These are phyloP conservation scores for Halictus quadricinctus DNA, from an alignment of 2,888 invertebrate genomes.

Conservation along the genomic window DNA sequence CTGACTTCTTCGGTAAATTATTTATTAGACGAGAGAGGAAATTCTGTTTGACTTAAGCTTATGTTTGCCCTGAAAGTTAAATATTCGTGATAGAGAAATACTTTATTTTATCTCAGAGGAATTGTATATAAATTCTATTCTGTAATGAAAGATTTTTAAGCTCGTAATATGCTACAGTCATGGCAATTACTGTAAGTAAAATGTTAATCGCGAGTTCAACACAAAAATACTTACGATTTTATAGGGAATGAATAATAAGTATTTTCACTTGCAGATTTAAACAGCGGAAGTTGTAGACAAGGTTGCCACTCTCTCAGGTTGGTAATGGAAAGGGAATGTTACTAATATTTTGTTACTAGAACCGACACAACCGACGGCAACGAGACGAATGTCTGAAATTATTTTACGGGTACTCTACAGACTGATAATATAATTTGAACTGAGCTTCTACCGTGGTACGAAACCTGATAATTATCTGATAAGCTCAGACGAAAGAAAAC, in stretches of 20 bases:
- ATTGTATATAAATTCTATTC: background rate
- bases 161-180: background rate
- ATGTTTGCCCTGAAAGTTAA: background rate
- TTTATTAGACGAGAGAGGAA: background rate
- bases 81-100: background rate
- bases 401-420: background rate
- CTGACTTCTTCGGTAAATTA: background rate
- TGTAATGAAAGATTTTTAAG: background rate
- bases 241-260: background rate
- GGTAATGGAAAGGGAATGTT: background rate
- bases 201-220: background rate
- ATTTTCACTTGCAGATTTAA: background rate
- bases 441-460: background rate
- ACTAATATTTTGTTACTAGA: conserved; percentile 17
- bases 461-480: background rate
- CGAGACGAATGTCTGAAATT: background rate
- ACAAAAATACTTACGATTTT: conserved; percentile 6
- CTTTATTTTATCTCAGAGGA: background rate
- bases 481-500: background rate
- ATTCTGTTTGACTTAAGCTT: background rate
- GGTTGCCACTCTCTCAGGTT: conserved; percentile 15
- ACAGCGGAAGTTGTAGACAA: background rate
- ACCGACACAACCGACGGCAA: background rate
- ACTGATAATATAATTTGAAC: background rate
- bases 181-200: background rate